Percentiles rank a stretch among this genome's conserved stretches.
phyloP scores from a whole-genome alignment of 2,113 vertebrate genomes.

The Entomyzon cyanotis region DNA sequence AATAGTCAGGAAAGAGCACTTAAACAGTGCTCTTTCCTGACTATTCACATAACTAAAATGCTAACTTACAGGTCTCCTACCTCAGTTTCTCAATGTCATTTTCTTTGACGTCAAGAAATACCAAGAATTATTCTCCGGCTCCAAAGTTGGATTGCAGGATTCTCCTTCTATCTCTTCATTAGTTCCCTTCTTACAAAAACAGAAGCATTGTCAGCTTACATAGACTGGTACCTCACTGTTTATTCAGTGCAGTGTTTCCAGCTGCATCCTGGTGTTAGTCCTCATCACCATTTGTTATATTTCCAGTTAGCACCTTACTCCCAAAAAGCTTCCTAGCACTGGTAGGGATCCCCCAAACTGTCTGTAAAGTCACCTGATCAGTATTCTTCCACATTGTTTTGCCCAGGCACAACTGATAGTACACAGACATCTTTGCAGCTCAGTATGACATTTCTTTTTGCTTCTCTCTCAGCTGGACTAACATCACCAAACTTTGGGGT shows the following conservation, averaged over 20 bases:
- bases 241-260: not conserved
- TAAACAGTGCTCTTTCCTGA: not conserved
- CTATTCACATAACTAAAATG: not conserved
- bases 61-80: not conserved
- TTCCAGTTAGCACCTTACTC: not conserved
- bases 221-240: not conserved
- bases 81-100: not conserved
- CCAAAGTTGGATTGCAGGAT: not conserved
- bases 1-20: too few species aligned
- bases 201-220: not conserved
- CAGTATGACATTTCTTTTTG: not conserved
- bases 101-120: not conserved
- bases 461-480: not conserved
- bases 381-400: not conserved
- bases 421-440: not conserved
- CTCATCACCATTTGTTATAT: not conserved
- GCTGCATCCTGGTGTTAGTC: not conserved
- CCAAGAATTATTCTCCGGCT: not conserved
- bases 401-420: not conserved
- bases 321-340: not conserved
- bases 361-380: not conserved
- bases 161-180: not conserved
- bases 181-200: not conserved
- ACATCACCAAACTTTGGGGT: fast-evolving
- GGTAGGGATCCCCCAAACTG: not conserved